Conservation (phyloP, 2,888 invertebrate species). For the Theodoxus fluviatilis region DNA sequence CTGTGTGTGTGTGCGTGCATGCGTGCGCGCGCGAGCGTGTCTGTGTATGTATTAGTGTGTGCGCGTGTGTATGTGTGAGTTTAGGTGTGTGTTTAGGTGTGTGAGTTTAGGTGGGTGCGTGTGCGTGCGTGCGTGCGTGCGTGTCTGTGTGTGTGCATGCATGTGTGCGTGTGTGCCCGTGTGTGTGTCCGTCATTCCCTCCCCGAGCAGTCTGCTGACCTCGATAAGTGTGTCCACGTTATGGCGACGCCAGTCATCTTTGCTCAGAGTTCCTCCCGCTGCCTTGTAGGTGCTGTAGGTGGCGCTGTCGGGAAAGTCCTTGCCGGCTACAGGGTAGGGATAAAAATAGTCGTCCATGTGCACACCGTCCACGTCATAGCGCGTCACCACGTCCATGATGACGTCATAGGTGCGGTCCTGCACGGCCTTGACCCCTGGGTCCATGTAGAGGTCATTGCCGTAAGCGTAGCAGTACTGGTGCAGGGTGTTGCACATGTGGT, state of each 20-base stretch:
- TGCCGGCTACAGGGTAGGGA: constrained; percentile 54
- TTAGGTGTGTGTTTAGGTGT: too few relatives aligned
- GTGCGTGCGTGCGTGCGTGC: too few relatives aligned
- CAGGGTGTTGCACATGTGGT: constrained; percentile 52
- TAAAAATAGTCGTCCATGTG: constrained; percentile 64
- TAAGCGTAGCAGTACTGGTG: constrained; percentile 51
- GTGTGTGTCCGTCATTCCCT: too few relatives aligned
- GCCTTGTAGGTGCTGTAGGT: constrained; percentile 49
- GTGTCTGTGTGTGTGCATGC: too few relatives aligned
- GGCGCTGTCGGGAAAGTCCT: constrained; percentile 49
- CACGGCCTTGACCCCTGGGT: constrained; percentile 52
- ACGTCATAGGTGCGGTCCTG: constrained; percentile 47
- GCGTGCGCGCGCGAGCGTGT: too few relatives aligned
- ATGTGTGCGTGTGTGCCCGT: too few relatives aligned
- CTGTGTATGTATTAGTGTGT: too few relatives aligned
- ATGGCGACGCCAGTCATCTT: constrained; percentile 55
- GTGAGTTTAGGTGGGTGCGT: too few relatives aligned
- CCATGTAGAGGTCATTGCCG: constrained; percentile 56
- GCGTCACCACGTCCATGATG: constrained; percentile 48
- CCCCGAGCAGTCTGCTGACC: too few relatives aligned
- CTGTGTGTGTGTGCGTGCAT: too few relatives aligned
- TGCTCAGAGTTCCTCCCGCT: constrained; percentile 45
- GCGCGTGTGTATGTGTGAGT: too few relatives aligned
- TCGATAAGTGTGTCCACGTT: constrained; percentile 53
- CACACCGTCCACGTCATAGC: constrained; percentile 59